Conservation (phyloP, 2,113 vertebrate species). For the Oreochromis spilurus region DNA sequence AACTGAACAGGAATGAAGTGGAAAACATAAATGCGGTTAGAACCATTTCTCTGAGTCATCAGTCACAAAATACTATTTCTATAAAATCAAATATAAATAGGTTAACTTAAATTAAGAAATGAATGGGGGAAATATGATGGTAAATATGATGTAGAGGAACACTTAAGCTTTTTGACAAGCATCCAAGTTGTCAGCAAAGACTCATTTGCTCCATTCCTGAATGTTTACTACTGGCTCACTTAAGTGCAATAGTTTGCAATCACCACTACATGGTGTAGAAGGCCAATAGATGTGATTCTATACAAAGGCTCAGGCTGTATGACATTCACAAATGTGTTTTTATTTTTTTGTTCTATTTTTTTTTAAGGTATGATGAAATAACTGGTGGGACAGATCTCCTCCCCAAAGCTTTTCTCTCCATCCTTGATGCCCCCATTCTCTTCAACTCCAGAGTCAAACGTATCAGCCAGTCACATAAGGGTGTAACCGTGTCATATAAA, state of each 20-base stretch:
- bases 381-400: constrained; percentile 56
- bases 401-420: constrained; percentile 17
- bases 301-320: too few relatives aligned
- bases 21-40: constrained; percentile 50
- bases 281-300: too few relatives aligned
- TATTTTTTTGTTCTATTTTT: neutral
- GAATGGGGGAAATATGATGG: too few relatives aligned
- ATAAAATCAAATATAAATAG: constrained; percentile 42
- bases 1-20: too few relatives aligned
- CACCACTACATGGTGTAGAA: too few relatives aligned
- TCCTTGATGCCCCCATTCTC: constrained; percentile 31
- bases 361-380: constrained; percentile 57
- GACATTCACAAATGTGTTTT: neutral
- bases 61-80: constrained; percentile 65
- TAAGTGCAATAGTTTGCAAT: too few relatives aligned
- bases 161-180: too few relatives aligned
- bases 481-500: neutral
- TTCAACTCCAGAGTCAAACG: constrained; percentile 38
- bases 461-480: neutral
- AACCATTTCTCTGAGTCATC: constrained; percentile 49
- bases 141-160: too few relatives aligned
- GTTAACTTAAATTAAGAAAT: too few relatives aligned
- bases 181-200: too few relatives aligned
- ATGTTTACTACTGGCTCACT: too few relatives aligned
- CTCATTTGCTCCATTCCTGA: too few relatives aligned